These are phyloP conservation scores for Actinopyga echinites DNA, from an alignment of 53 echinoderm and acorn worm genomes.

Conservation along the genomic window DNA sequence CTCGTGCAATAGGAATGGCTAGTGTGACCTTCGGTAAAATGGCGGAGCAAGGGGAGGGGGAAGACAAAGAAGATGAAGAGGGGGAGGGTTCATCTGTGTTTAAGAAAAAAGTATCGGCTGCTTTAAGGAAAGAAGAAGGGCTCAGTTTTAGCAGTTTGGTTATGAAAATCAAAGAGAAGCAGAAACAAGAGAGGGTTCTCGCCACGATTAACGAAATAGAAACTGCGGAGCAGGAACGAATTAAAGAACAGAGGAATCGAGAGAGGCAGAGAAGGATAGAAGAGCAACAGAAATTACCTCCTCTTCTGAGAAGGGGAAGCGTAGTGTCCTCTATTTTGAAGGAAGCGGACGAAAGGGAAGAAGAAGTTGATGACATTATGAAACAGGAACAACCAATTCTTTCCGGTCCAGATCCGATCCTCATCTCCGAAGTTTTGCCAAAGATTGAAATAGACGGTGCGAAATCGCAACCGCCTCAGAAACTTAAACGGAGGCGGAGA, in stretches of 20 bases:
- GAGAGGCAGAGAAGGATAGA: slow-evolving; percentile 1
- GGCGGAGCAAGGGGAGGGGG: neutral
- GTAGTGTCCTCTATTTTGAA: slow-evolving; percentile 19
- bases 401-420: slow-evolving; percentile 60
- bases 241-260: neutral
- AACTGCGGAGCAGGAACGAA: neutral
- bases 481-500: neutral
- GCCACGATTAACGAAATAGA: slow-evolving; percentile 10
- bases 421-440: slow-evolving; percentile 68
- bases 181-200: neutral
- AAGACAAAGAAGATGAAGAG: neutral
- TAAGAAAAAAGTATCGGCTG: slow-evolving; percentile 26
- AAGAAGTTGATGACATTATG: neutral
- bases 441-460: slow-evolving; percentile 39
- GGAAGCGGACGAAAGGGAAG: slow-evolving; percentile 8
- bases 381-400: slow-evolving; percentile 33
- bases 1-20: slow-evolving; percentile 21
- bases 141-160: slow-evolving; percentile 24
- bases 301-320: slow-evolving; percentile 6
- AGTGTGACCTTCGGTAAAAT: slow-evolving; percentile 22
- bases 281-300: slow-evolving; percentile 18
- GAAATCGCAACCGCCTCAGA: neutral
- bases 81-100: neutral
- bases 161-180: neutral
- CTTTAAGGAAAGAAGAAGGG: neutral